A percentile compares a stretch with the other conserved stretches of the same genome.
Conservation (phyloP, 2,888 invertebrate species). For the Dicyrtomina minuta region DNA sequence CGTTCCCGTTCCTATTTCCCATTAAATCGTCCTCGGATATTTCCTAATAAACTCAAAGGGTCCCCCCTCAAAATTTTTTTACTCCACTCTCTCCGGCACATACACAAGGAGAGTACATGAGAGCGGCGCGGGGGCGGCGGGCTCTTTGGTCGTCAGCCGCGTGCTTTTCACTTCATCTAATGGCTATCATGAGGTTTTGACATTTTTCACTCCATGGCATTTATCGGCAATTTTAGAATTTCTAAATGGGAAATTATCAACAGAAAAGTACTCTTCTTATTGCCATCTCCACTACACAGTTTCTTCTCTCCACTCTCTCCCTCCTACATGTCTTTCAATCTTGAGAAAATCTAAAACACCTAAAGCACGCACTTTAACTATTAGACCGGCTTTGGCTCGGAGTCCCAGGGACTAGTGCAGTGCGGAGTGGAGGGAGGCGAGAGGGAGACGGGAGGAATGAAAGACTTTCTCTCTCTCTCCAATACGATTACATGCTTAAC, state of each 20-base stretch:
- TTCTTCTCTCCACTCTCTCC: not conserved
- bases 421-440: not conserved
- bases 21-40: slow-evolving; percentile 12
- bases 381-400: not conserved
- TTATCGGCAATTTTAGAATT: slow-evolving; percentile 23
- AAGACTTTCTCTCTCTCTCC: not conserved
- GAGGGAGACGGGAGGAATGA: not conserved
- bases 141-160: not conserved
- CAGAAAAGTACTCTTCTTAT: slow-evolving; percentile 3
- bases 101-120: too few species aligned
- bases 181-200: slow-evolving; percentile 23
- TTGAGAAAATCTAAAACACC: too few species aligned
- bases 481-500: too few species aligned
- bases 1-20: not conserved
- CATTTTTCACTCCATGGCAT: slow-evolving; percentile 27
- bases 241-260: slow-evolving; percentile 23
- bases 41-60: slow-evolving; percentile 8
- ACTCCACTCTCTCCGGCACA: not conserved
- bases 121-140: not conserved
- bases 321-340: not conserved
- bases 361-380: too few species aligned
- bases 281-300: not conserved
- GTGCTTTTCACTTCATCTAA: slow-evolving; percentile 19
- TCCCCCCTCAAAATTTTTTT: not conserved
- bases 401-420: not conserved